Evolutionary conservation across 2,888 invertebrate species (phyloP).

Genomic region (Drosophila picticornis): DNA sequence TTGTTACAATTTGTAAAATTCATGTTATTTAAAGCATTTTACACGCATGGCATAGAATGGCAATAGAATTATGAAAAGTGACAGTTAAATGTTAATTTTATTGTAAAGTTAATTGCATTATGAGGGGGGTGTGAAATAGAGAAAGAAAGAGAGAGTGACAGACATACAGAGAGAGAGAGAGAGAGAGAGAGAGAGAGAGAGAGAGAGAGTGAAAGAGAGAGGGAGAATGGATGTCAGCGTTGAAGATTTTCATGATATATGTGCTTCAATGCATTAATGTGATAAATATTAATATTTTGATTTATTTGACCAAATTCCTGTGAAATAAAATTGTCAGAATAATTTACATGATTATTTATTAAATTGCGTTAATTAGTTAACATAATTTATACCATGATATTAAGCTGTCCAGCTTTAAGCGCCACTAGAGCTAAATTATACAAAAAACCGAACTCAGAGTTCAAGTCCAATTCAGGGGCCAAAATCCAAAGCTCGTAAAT

Average conservation of each 20-base stretch:
- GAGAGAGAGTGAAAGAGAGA: background rate
- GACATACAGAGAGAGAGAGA: conserved; percentile 1
- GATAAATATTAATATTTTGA: conserved; percentile 9
- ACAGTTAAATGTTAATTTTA: conserved; percentile 36
- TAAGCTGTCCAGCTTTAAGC: conserved; percentile 13
- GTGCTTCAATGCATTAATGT: conserved; percentile 15
- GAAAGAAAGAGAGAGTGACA: background rate
- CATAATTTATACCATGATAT: background rate
- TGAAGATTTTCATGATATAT: conserved; percentile 20
- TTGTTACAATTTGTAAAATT: conserved; percentile 55
- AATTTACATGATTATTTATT: background rate
- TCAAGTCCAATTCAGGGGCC: conserved; percentile 26
- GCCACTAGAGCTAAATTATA: background rate
- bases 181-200: background rate
- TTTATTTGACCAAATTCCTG: background rate
- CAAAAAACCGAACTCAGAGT: conserved; percentile 14
- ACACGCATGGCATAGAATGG: conserved; percentile 40
- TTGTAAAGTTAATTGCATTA: conserved; percentile 55
- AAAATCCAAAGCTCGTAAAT: conserved; percentile 61
- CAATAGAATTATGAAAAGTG: conserved; percentile 40
- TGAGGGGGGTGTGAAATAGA: background rate
- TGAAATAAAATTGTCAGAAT: background rate
- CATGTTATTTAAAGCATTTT: conserved; percentile 51
- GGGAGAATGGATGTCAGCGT: background rate
- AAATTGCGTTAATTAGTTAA: background rate